phyloP scores from a whole-genome alignment of 2,797 vertebrate genomes.

The Cyclura pinguis region DNA sequence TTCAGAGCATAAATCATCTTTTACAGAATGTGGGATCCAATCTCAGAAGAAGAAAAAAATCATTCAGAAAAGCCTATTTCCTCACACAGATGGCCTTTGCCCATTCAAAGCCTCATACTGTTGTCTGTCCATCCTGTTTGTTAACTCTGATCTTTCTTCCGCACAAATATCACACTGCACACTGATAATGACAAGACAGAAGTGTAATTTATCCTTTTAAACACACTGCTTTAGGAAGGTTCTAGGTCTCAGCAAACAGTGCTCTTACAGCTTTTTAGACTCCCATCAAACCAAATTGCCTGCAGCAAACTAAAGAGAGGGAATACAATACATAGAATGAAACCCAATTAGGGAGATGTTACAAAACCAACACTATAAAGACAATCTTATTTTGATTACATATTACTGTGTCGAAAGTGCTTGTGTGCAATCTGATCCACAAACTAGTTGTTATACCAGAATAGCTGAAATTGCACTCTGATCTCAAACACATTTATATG shows the following conservation, averaged over 20 bases:
- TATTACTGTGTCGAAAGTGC: neutral
- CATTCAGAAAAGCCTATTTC: neutral
- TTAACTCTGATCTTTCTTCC: neutral
- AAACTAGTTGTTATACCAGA: neutral
- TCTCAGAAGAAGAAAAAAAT: neutral
- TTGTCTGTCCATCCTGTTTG: neutral
- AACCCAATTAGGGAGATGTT: neutral
- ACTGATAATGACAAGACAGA: neutral
- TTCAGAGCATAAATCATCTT: neutral
- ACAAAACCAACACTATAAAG: neutral
- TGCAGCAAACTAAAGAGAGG: neutral
- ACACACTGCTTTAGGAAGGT: neutral
- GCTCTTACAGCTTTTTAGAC: neutral
- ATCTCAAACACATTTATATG: neutral
- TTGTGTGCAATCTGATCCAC: neutral
- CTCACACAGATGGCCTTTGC: neutral
- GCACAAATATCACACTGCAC: neutral
- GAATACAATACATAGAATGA: neutral
- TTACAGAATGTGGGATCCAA: neutral
- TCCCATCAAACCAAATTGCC: slow-evolving; percentile 6
- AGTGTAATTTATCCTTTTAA: neutral
- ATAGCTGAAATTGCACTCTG: neutral
- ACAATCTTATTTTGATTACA: neutral
- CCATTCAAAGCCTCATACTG: neutral
- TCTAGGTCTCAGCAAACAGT: neutral